A percentile compares a stretch with the other conserved stretches of the same genome.
Conservation (phyloP, 2,888 invertebrate genomes). For the Mythimna impura region DNA sequence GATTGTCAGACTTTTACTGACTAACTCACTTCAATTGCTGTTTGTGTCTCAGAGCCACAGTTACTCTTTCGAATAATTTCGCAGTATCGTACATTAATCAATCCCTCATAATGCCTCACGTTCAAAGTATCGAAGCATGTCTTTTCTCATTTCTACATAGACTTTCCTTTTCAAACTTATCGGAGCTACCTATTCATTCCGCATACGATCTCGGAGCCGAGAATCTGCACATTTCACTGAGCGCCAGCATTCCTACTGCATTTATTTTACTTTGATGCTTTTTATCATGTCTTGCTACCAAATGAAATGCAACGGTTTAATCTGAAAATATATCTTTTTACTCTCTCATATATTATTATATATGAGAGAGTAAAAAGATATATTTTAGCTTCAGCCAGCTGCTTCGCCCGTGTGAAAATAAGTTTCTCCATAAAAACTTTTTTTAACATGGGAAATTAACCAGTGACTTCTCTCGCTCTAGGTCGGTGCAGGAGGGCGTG, state of each 20-base stretch:
- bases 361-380: too few relatives aligned
- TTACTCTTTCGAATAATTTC: too few relatives aligned
- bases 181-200: constrained; percentile 57
- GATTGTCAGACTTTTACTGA: too few relatives aligned
- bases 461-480: too few relatives aligned
- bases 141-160: constrained; percentile 48
- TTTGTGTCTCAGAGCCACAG: too few relatives aligned
- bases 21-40: too few relatives aligned
- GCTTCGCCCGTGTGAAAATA: too few relatives aligned
- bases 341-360: neutral
- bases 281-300: constrained; percentile 41
- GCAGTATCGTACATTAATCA: constrained; percentile 10
- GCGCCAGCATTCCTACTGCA: constrained; percentile 41
- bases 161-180: constrained; percentile 62
- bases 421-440: too few relatives aligned
- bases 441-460: too few relatives aligned
- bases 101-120: constrained; percentile 13
- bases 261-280: constrained; percentile 54
- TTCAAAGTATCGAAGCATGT: constrained; percentile 40
- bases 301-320: constrained; percentile 47
- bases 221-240: constrained; percentile 58
- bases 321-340: constrained; percentile 16
- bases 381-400: too few relatives aligned
- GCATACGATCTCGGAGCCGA: constrained; percentile 56
- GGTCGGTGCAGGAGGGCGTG: too few relatives aligned